Percentiles rank a stretch among this genome's conserved stretches.
Conservation (phyloP, 1,140 invertebrate species). For the Matsumurasca onukii region DNA sequence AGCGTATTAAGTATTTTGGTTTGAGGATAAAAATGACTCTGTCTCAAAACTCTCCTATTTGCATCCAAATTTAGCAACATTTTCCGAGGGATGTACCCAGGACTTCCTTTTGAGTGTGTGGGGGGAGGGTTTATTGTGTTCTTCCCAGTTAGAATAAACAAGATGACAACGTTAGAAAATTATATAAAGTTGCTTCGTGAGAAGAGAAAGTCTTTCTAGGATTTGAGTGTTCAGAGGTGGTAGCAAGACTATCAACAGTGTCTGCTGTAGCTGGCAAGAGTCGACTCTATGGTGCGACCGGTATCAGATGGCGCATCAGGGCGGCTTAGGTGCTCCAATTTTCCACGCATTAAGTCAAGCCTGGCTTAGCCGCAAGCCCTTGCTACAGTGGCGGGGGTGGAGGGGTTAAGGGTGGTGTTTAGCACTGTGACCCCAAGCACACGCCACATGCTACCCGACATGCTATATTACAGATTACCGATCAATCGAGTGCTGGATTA, state of each 20-base stretch:
- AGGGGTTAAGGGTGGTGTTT: background rate
- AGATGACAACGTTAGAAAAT: background rate
- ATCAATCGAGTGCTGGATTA: too few species aligned
- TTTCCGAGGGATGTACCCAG: too few species aligned
- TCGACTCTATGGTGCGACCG: background rate
- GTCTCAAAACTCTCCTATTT: too few species aligned
- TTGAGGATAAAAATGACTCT: too few species aligned
- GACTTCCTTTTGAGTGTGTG: background rate
- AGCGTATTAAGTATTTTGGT: too few species aligned
- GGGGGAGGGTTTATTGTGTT: background rate
- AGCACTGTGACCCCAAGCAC: background rate
- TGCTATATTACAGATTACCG: too few species aligned
- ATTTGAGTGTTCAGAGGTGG: background rate
- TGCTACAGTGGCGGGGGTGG: background rate
- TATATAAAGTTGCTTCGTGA: background rate
- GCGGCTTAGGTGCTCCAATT: background rate
- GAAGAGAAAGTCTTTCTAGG: background rate
- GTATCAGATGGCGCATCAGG: background rate
- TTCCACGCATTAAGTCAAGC: background rate
- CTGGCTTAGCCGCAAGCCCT: background rate
- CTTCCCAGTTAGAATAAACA: background rate
- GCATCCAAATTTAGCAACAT: too few species aligned
- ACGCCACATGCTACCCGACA: background rate
- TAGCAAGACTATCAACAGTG: background rate
- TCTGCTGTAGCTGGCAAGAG: background rate